These are phyloP conservation scores for Coranthus polyacanthus DNA, from an alignment of 2,797 vertebrate species.

Conservation along the genomic window DNA sequence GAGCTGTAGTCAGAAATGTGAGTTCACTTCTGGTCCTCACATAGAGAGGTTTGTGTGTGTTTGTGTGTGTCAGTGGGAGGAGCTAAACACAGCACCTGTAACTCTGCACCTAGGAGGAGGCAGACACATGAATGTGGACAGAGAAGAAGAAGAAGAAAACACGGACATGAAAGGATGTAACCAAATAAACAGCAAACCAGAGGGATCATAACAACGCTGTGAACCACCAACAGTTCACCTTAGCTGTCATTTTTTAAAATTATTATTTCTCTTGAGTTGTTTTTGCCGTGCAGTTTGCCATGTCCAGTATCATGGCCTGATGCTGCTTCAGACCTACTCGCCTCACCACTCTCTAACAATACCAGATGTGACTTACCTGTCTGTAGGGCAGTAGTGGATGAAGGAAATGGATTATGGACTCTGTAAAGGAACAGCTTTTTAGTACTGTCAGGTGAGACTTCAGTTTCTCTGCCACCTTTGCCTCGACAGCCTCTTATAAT, in stretches of 20 bases:
- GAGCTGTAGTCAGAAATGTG: not conserved
- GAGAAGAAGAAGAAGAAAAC: conserved; percentile 10
- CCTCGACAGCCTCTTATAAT: not conserved
- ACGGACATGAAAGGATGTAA: not conserved
- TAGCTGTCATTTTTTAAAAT: not conserved
- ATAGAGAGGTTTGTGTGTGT: conserved; percentile 10
- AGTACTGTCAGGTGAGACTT: conserved; percentile 15
- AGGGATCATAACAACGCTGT: not conserved
- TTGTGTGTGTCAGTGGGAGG: conserved; percentile 47
- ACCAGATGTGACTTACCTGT: not conserved
- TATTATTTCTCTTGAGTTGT: not conserved
- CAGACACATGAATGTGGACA: conserved; percentile 8
- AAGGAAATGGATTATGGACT: conserved; percentile 25
- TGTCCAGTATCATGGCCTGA: not conserved
- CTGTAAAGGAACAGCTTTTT: conserved; percentile 3
- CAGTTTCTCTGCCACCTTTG: not conserved
- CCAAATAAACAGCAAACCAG: not conserved
- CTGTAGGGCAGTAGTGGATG: not conserved
- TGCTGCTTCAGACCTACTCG: not conserved
- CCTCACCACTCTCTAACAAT: not conserved
- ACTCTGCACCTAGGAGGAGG: conserved; percentile 30
- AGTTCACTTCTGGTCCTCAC: conserved; percentile 4
- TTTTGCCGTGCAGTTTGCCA: not conserved
- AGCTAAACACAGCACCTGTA: conserved; percentile 49
- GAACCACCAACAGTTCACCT: not conserved